A percentile compares a stretch with the other conserved stretches of the same genome.
Conservation (phyloP, 2,797 vertebrate species). For the Synanceia verrucosa region DNA sequence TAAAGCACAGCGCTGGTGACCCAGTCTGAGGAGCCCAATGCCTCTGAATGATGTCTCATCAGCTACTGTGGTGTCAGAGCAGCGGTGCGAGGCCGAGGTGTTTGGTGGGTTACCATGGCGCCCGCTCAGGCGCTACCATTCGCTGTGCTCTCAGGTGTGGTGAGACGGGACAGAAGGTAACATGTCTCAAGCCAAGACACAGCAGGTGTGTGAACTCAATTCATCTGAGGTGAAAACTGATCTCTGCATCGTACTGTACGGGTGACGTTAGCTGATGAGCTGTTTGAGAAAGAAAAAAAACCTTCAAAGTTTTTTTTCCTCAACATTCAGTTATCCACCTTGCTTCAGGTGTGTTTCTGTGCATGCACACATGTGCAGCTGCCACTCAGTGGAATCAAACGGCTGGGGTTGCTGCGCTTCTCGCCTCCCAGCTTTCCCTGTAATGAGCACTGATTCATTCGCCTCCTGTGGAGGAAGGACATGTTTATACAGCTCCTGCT, state of each 20-base stretch:
- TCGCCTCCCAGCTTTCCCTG: constrained; percentile 46
- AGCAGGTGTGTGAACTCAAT: background rate
- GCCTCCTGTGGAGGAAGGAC: constrained; percentile 73
- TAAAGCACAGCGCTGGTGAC: constrained; percentile 41
- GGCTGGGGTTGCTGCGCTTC: constrained; percentile 37
- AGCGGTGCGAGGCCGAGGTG: constrained; percentile 37
- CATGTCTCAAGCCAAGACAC: constrained; percentile 3
- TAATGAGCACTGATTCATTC: constrained; percentile 80
- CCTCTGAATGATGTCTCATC: constrained; percentile 66
- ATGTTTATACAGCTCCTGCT: constrained; percentile 81
- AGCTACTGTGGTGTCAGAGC: constrained; percentile 50
- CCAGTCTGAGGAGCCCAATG: constrained; percentile 40
- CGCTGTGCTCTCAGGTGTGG: constrained; percentile 52
- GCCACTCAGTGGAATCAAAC: constrained; percentile 50
- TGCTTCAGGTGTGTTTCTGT: background rate
- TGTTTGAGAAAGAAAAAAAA: background rate
- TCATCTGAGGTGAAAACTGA: background rate
- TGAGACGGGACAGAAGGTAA: constrained; percentile 31
- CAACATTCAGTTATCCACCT: constrained; percentile 1
- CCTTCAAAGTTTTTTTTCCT: background rate
- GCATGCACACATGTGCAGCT: constrained; percentile 8
- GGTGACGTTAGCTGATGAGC: background rate
- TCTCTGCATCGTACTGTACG: background rate
- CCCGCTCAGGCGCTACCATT: constrained; percentile 14
- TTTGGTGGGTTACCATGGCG: constrained; percentile 18